These are phyloP conservation scores for Caradrina clavipalpis DNA, from an alignment of 2,888 invertebrate genomes.

Conservation along the genomic window DNA sequence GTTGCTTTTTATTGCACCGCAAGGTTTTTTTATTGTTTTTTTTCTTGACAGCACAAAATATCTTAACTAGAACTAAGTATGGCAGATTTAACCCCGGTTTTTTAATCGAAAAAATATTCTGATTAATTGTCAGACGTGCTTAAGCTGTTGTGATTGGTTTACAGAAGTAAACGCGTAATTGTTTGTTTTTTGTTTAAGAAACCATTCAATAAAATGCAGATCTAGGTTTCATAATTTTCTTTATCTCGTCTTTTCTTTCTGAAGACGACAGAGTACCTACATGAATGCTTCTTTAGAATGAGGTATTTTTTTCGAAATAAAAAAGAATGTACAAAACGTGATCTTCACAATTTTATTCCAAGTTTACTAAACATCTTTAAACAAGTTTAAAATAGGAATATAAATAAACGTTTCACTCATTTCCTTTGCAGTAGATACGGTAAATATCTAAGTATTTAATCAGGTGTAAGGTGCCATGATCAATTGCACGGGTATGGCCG, in stretches of 20 bases:
- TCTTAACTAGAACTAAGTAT: too few relatives aligned
- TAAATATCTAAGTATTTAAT: constrained; percentile 51
- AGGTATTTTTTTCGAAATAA: background rate
- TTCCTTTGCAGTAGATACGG: constrained; percentile 51
- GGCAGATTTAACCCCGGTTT: too few relatives aligned
- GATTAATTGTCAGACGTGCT: too few relatives aligned
- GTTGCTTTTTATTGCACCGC: background rate
- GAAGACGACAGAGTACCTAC: too few relatives aligned
- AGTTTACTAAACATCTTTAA: background rate
- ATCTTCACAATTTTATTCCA: background rate
- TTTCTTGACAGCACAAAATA: background rate
- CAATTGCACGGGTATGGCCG: constrained; percentile 38
- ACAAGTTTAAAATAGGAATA: constrained; percentile 31
- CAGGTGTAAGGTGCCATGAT: constrained; percentile 48
- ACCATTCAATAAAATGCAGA: too few relatives aligned
- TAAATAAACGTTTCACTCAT: constrained; percentile 40
- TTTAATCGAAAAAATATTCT: too few relatives aligned
- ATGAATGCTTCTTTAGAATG: too few relatives aligned
- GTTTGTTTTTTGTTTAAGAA: too few relatives aligned
- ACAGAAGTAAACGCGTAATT: too few relatives aligned
- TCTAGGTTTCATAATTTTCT: too few relatives aligned
- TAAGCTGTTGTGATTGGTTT: too few relatives aligned
- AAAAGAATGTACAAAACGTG: background rate
- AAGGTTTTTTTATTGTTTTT: background rate
- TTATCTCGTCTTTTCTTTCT: too few relatives aligned